Evolutionary conservation across 2,113 vertebrate genomes (phyloP).

Genomic region (Myodes glareolus): DNA sequence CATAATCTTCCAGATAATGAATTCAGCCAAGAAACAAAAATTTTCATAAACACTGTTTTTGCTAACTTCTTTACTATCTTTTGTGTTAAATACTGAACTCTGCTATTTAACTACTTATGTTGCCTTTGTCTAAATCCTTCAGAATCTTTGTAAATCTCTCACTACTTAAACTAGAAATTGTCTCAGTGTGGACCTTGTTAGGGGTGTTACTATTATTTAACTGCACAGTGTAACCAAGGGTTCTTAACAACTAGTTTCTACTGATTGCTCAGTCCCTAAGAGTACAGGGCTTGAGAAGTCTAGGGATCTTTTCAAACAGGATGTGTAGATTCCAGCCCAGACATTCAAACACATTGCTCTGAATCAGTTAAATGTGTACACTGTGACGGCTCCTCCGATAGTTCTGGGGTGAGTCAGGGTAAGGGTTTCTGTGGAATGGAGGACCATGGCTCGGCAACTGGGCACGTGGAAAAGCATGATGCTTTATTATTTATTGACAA

Average conservation of each 20-base stretch:
- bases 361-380: background rate
- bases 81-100: background rate
- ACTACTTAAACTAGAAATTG: background rate
- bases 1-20: conserved; percentile 16
- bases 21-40: background rate
- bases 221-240: background rate
- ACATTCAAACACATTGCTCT: background rate
- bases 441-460: background rate
- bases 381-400: background rate
- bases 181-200: background rate
- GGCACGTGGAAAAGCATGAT: background rate
- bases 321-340: background rate
- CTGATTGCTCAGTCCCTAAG: background rate
- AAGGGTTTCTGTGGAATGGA: background rate
- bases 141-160: background rate
- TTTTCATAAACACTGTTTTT: background rate
- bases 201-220: background rate
- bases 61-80: background rate
- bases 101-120: background rate
- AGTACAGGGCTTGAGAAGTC: background rate
- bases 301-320: background rate
- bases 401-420: background rate
- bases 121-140: background rate
- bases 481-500: background rate
- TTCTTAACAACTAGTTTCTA: background rate